Evolutionary conservation across 2,113 vertebrate genomes (phyloP).

Genomic region (Conger conger): DNA sequence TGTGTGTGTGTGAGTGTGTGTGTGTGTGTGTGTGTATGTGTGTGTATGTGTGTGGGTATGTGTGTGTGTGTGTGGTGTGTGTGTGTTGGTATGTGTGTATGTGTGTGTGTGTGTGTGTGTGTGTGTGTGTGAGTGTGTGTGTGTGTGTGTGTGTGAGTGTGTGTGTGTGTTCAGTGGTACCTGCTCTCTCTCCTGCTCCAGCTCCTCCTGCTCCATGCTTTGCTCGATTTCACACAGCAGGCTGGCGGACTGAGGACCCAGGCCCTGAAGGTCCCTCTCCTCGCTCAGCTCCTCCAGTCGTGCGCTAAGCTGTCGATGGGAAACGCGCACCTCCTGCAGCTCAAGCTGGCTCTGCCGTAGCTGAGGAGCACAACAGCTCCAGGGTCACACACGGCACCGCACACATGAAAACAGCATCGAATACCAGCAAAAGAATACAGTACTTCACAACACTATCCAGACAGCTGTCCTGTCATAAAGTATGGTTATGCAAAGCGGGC

Average conservation of each 20-base stretch:
- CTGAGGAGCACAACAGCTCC: slow-evolving; percentile 55
- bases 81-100: not conserved
- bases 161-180: slow-evolving; percentile 58
- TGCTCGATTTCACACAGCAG: slow-evolving; percentile 96
- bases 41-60: slow-evolving; percentile 7
- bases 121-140: not conserved
- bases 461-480: not conserved
- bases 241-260: slow-evolving; percentile 81
- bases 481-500: not conserved
- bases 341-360: slow-evolving; percentile 88
- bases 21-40: not conserved
- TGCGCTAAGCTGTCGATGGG: slow-evolving; percentile 82
- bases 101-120: not conserved
- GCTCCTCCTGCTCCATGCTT: slow-evolving; percentile 97
- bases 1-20: not conserved
- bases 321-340: slow-evolving; percentile 87
- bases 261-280: slow-evolving; percentile 83
- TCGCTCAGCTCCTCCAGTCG: slow-evolving; percentile 87
- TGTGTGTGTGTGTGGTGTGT: not conserved
- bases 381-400: not conserved
- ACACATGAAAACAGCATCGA: not conserved
- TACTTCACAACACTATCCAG: not conserved
- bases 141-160: slow-evolving; percentile 6
- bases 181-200: slow-evolving; percentile 96
- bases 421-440: not conserved